A percentile compares a stretch with the other conserved stretches of the same genome.
phyloP scores from a whole-genome alignment of 2,113 vertebrate genomes.

The Rhea pennata region DNA sequence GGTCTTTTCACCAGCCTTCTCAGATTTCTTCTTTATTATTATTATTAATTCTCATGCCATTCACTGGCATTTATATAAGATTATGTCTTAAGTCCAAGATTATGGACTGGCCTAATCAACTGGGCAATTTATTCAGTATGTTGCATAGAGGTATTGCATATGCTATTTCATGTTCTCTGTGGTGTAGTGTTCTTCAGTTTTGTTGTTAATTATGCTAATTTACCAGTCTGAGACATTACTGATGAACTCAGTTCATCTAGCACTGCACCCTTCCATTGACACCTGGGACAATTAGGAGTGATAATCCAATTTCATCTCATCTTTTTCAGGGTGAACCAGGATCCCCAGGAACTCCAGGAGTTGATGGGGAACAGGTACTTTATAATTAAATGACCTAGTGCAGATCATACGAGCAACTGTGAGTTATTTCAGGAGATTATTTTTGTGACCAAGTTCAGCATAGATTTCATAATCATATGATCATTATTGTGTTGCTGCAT shows the following conservation, averaged over 20 bases:
- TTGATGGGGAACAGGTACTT: slow-evolving; percentile 91
- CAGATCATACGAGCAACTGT: neutral
- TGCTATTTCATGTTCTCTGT: neutral
- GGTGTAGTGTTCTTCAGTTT: neutral
- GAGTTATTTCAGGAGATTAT: neutral
- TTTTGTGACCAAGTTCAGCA: neutral
- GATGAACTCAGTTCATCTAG: neutral
- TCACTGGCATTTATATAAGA: neutral
- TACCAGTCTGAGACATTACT: neutral
- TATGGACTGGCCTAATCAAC: neutral
- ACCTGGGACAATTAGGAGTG: neutral
- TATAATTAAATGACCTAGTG: neutral
- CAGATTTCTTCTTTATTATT: neutral
- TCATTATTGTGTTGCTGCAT: neutral
- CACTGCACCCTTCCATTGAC: neutral
- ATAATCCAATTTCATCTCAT: neutral
- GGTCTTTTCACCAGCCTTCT: neutral
- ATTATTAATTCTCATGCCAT: neutral
- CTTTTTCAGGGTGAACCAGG: slow-evolving; percentile 90
- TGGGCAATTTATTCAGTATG: neutral
- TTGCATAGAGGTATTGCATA: neutral
- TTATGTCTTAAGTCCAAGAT: neutral
- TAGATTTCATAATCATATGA: neutral
- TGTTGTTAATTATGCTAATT: neutral
- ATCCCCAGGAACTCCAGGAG: slow-evolving; percentile 87